Conservation (phyloP, 2,797 vertebrate genomes). For the Mycteria americana region DNA sequence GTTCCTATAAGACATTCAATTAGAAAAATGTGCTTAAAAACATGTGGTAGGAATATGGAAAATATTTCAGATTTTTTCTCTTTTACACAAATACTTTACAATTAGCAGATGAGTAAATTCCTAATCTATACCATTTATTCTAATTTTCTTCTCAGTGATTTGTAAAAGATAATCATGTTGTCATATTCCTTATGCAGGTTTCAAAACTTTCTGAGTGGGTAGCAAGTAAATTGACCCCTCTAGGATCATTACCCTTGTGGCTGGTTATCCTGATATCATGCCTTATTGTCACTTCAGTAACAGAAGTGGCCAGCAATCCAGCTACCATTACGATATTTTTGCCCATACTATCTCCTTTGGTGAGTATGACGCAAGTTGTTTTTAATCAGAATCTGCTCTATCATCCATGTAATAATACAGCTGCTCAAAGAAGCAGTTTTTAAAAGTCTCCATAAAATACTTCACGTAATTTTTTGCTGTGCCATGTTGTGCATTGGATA, state of each 20-base stretch:
- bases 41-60: background rate
- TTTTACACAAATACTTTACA: background rate
- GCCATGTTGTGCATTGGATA: background rate
- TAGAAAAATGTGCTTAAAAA: background rate
- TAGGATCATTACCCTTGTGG: constrained; percentile 84
- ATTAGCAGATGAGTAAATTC: background rate
- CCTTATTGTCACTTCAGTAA: constrained; percentile 88
- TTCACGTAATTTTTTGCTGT: background rate
- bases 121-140: background rate
- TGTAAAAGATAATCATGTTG: background rate
- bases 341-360: constrained; percentile 89
- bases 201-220: constrained; percentile 89
- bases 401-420: background rate
- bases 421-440: background rate
- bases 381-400: background rate
- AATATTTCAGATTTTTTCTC: background rate
- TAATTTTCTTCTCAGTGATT: background rate
- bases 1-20: background rate
- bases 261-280: constrained; percentile 81
- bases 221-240: constrained; percentile 83
- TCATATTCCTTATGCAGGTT: constrained; percentile 65
- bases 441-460: background rate
- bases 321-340: constrained; percentile 91
- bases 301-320: constrained; percentile 91
- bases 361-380: constrained; percentile 63